Percentiles rank a stretch among this genome's conserved stretches.
phyloP scores from a whole-genome alignment of 2,797 vertebrate genomes.

The Malurus leucopterus region DNA sequence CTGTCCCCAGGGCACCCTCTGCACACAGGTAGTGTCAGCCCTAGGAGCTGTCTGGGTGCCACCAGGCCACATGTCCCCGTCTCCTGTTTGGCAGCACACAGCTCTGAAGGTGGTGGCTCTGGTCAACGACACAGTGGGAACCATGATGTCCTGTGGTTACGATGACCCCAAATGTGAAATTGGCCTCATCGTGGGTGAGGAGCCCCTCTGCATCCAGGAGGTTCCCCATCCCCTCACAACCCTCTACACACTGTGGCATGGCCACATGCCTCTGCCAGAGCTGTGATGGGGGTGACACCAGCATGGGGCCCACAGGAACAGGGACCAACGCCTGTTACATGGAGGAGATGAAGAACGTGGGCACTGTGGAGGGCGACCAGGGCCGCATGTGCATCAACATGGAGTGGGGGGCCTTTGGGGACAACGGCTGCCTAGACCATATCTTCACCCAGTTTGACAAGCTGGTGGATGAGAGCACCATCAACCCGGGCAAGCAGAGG shows the following conservation, averaged over 20 bases:
- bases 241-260: background rate
- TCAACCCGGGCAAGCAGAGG: constrained; percentile 74
- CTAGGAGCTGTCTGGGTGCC: background rate
- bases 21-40: background rate
- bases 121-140: constrained; percentile 79
- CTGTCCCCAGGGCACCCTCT: background rate
- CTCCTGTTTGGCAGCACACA: constrained; percentile 58
- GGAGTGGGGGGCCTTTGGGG: constrained; percentile 80
- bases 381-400: constrained; percentile 80
- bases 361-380: constrained; percentile 25
- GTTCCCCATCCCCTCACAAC: background rate
- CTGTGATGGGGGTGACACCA: background rate
- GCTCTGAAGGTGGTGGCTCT: constrained; percentile 74
- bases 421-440: constrained; percentile 60
- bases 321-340: constrained; percentile 79
- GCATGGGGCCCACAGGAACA: constrained; percentile 40
- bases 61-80: background rate
- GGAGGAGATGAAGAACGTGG: constrained; percentile 74
- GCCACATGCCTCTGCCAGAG: background rate
- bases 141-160: constrained; percentile 80
- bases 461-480: constrained; percentile 60
- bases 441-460: constrained; percentile 64
- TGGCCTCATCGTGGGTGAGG: constrained; percentile 77
- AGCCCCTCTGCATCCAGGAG: background rate
- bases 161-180: constrained; percentile 73